phyloP scores from a whole-genome alignment of 2,888 invertebrate genomes.

The Automeris io region DNA sequence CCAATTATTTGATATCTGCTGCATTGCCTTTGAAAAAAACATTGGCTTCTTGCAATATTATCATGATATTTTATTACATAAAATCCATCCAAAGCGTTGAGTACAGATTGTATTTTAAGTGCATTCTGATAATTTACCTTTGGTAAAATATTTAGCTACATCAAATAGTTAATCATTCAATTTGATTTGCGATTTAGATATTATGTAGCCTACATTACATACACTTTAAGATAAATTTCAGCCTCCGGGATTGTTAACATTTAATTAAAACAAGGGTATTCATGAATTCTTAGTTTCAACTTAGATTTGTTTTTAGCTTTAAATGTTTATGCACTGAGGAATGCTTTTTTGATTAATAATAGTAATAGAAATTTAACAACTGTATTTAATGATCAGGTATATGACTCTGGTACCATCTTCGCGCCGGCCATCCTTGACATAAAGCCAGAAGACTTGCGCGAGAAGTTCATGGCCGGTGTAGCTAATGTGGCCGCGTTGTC shows the following conservation, averaged over 20 bases:
- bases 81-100: constrained; percentile 62
- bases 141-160: constrained; percentile 46
- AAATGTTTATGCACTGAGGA: too few species aligned
- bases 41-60: not conserved
- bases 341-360: too few species aligned
- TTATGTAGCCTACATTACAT: constrained; percentile 5
- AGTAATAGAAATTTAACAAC: too few species aligned
- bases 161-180: not conserved
- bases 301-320: too few species aligned
- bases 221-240: too few species aligned
- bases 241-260: too few species aligned
- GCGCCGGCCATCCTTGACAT: constrained; percentile 98
- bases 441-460: constrained; percentile 95
- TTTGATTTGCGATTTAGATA: not conserved
- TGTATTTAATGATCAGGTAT: constrained; percentile 77
- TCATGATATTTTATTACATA: not conserved
- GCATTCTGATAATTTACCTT: constrained; percentile 69
- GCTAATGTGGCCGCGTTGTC: constrained; percentile 96
- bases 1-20: too few species aligned
- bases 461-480: constrained; percentile 94
- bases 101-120: constrained; percentile 52
- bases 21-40: too few species aligned
- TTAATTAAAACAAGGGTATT: too few species aligned
- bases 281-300: too few species aligned
- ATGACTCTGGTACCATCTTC: constrained; percentile 98